Base-by-base conservation (phyloP, 2,888 invertebrate genomes). In the Oxycera nigricornis region DNA sequence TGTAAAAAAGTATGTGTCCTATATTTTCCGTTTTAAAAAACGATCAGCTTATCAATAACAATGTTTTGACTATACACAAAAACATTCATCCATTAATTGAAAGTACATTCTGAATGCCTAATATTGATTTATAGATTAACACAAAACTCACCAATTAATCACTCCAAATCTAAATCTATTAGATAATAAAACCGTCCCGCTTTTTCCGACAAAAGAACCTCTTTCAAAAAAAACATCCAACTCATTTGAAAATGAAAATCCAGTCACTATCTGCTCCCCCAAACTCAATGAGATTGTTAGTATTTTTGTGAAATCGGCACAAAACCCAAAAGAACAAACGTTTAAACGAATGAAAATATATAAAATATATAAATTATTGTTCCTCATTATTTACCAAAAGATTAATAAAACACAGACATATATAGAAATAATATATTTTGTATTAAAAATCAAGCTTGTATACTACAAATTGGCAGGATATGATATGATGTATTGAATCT, bases 311-410 rank as follows among this genome's bases (percentile, higher is more conserved):
- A 39, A 41, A 65, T 65, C 26, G 65, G 65, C 39, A 41, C 31
- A 26, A 9, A 28, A 28, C 24, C 24, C 28, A 57, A 24, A 57
- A n/a, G 11, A 26, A 57, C 1, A 26, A 22, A 28, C 7, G 31
- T 17, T 17, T 7, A 17, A 28, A 17, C 14, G 46, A 30, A 31
- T 30, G n/a, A 17, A 61, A 31, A 31, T 2, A 61, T 2, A 61
- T 24, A 7, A 65, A 39, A 24, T 11, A 39, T 22, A 65, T 6
- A 65, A 65, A 65, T 65, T 65, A 65, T 65, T 65, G 65, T 65
- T 65, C 65, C 65, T 65, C 65, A 65, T 65, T 24, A 17, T 39
- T 65, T 65, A 65, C 65, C 65, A 65, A 65, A 65, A 65, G 41
- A 65, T 39, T 39, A 14, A 41, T 35, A 22, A 46, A 30, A 61